Conservation (phyloP, 2,888 invertebrate species). For the Scaptomyza flava region DNA sequence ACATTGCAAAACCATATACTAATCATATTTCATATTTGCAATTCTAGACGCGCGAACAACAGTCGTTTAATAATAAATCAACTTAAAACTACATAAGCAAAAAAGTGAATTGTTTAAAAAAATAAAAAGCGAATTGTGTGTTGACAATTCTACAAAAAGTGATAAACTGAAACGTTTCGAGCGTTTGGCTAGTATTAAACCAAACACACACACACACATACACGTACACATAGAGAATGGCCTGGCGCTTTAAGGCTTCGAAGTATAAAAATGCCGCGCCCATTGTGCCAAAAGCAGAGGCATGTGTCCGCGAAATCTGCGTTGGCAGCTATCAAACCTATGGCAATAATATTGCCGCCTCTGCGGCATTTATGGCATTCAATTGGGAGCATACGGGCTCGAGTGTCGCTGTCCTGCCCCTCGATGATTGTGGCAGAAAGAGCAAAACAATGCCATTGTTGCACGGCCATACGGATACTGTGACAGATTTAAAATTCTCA, state of each 20-base stretch:
- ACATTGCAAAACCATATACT: conserved; percentile 3
- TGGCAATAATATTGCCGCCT: conserved; percentile 97
- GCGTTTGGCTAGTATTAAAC: conserved; percentile 15
- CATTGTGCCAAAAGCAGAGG: conserved; percentile 97
- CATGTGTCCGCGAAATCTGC: conserved; percentile 93
- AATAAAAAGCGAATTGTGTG: conserved; percentile 6
- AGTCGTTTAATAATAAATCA: conserved; percentile 1
- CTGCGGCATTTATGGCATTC: conserved; percentile 97
- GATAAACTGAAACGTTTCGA: conserved; percentile 15
- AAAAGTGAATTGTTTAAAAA: not conserved
- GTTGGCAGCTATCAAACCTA: conserved; percentile 97
- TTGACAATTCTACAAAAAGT: conserved; percentile 11
- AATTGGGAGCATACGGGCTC: conserved; percentile 97
- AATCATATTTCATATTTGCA: conserved; percentile 18
- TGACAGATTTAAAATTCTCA: conserved; percentile 97
- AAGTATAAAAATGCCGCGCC: conserved; percentile 99
- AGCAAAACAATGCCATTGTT: conserved; percentile 94
- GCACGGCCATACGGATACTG: conserved; percentile 94
- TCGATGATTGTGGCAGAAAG: conserved; percentile 95
- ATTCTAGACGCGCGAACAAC: conserved; percentile 35
- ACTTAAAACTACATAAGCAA: not conserved
- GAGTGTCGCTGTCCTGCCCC: conserved; percentile 93
- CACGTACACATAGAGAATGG: conserved; percentile 86
- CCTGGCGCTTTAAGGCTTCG: conserved; percentile 98
- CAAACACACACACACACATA: conserved; percentile 18